Evolutionary conservation across 2,113 vertebrate species (phyloP).

Genomic region (Eupsittula cactorum): DNA sequence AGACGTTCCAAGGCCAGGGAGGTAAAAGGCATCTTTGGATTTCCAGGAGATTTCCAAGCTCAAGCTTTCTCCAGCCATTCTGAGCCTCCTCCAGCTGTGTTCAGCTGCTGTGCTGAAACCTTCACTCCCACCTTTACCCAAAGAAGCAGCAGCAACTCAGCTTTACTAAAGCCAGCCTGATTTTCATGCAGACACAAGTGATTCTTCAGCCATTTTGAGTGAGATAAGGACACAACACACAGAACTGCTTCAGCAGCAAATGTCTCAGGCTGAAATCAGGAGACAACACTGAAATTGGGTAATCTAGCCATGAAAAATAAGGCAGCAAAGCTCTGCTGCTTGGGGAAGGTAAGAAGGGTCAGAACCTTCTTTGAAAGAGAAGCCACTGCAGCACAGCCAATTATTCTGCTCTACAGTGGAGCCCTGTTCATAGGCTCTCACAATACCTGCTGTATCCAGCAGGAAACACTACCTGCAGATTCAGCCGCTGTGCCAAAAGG

Average conservation of each 20-base stretch:
- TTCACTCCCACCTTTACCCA: not conserved
- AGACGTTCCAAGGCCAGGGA: not conserved
- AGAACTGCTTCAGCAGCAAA: not conserved
- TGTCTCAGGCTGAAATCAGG: not conserved
- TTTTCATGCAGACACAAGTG: not conserved
- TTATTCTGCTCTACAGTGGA: not conserved
- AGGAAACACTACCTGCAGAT: not conserved
- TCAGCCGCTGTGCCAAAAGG: not conserved
- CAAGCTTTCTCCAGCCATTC: not conserved
- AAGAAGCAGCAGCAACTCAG: not conserved
- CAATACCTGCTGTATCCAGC: not conserved
- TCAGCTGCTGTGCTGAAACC: not conserved
- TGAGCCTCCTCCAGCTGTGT: not conserved
- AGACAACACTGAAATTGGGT: not conserved
- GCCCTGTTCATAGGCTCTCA: not conserved
- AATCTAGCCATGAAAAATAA: not conserved
- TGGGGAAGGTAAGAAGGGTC: not conserved
- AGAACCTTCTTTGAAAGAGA: not conserved
- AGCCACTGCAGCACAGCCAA: not conserved
- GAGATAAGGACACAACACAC: not conserved
- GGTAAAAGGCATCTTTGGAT: not conserved
- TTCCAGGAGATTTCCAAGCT: not conserved
- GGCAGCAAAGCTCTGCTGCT: not conserved
- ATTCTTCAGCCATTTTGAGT: slow-evolving; percentile 4
- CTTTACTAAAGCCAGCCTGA: not conserved